These are phyloP conservation scores for Aphelinus certus DNA, from an alignment of 1,140 invertebrate genomes.

Conservation along the genomic window DNA sequence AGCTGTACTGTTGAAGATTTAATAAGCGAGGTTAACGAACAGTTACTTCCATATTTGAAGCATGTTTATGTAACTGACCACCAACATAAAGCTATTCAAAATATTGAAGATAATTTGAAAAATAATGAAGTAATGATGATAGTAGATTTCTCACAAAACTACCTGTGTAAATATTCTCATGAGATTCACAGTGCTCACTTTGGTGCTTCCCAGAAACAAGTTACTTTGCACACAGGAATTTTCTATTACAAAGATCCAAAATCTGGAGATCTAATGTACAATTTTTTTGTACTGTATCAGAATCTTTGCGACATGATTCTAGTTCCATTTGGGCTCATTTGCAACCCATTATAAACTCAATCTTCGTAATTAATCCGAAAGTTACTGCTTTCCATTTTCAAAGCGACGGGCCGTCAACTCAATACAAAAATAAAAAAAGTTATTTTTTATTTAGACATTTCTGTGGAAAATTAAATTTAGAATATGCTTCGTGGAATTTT, in stretches of 20 bases:
- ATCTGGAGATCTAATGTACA: constrained; percentile 40
- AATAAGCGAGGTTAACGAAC: constrained; percentile 25
- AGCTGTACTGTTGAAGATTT: constrained; percentile 35
- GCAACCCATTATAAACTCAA: constrained; percentile 47
- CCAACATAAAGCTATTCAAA: constrained; percentile 46
- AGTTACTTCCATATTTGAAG: constrained; percentile 41
- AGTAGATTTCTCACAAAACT: constrained; percentile 58
- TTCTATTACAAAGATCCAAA: constrained; percentile 42
- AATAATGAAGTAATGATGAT: constrained; percentile 50
- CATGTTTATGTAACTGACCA: constrained; percentile 49
- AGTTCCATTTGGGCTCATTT: constrained; percentile 54
- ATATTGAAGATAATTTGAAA: constrained; percentile 50
- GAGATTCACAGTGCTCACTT: constrained; percentile 56
- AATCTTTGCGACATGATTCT: constrained; percentile 53
- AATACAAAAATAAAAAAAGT: constrained; percentile 45
- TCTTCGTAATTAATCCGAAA: constrained; percentile 6
- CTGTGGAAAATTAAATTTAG: constrained; percentile 17
- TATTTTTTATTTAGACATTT: constrained; percentile 40
- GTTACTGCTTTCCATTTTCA: constrained; percentile 43
- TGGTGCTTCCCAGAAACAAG: constrained; percentile 49
- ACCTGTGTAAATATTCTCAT: constrained; percentile 49
- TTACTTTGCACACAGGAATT: constrained; percentile 54
- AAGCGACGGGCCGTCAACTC: constrained; percentile 43
- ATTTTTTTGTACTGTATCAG: constrained; percentile 54
- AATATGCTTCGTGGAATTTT: constrained; percentile 47